Evolutionary conservation across 2,797 vertebrate genomes (phyloP).

Genomic region (Scarus forsteni): DNA sequence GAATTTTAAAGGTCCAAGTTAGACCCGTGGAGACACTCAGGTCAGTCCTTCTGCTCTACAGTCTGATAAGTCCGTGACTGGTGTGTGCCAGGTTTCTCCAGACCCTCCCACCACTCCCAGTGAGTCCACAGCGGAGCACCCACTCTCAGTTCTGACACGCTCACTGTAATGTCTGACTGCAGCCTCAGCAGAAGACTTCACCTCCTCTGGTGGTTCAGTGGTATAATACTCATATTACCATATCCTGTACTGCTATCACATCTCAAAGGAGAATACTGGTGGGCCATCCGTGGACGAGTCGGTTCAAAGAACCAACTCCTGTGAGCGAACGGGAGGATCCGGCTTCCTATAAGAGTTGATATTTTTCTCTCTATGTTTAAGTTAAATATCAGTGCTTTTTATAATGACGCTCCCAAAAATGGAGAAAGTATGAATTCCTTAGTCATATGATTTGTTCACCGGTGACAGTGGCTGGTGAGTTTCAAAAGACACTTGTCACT

Average conservation of each 20-base stretch:
- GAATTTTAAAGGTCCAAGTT: not conserved
- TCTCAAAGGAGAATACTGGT: not conserved
- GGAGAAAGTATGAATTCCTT: too few species aligned
- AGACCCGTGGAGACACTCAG: not conserved
- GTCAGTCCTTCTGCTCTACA: constrained; percentile 19
- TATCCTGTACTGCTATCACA: not conserved
- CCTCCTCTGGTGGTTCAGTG: not conserved
- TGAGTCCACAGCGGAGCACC: constrained; percentile 12
- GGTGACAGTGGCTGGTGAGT: too few species aligned
- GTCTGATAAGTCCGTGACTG: constrained; percentile 24
- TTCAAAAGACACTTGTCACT: too few species aligned
- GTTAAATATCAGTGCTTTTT: too few species aligned
- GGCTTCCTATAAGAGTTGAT: too few species aligned
- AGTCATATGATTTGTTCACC: too few species aligned
- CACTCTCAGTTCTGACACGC: constrained; percentile 9
- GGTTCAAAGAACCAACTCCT: not conserved
- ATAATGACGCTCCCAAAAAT: too few species aligned
- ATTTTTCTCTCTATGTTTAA: too few species aligned
- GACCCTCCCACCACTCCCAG: constrained; percentile 67
- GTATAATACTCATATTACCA: not conserved
- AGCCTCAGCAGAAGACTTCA: too few species aligned
- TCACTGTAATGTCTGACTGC: too few species aligned
- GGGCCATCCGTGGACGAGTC: not conserved
- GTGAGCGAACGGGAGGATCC: not conserved
- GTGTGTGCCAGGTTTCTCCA: constrained; percentile 43